These are phyloP conservation scores for Calycopis cecrops DNA, from an alignment of 1,140 invertebrate genomes.

Conservation along the genomic window DNA sequence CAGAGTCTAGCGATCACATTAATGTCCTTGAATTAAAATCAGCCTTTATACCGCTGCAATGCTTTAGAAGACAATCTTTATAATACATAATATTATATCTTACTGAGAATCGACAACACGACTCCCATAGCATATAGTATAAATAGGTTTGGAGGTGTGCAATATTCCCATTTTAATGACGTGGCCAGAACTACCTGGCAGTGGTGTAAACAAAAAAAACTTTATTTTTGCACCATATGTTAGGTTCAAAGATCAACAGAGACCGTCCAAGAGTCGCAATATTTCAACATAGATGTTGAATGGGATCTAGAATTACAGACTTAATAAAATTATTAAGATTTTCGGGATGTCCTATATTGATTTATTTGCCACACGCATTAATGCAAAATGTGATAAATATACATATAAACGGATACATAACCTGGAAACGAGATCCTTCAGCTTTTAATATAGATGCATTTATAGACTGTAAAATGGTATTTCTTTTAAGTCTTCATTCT, in stretches of 20 bases:
- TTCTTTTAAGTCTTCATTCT: not conserved
- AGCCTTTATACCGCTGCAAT: not conserved
- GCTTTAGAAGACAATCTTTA: not conserved
- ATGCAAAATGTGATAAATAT: not conserved
- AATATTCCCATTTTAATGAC: not conserved
- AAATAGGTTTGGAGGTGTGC: constrained; percentile 7
- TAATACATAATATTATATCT: constrained; percentile 3
- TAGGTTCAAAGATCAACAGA: not conserved
- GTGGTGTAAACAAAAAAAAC: constrained; percentile 5
- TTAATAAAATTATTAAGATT: not conserved
- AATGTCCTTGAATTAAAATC: not conserved
- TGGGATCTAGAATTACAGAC: not conserved
- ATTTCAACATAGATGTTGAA: not conserved
- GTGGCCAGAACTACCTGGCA: constrained; percentile 3
- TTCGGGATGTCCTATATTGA: not conserved
- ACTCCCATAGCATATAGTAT: constrained; percentile 1
- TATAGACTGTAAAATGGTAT: no score
- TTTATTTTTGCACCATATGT: not conserved
- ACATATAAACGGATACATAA: no score
- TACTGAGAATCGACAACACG: constrained; percentile 7
- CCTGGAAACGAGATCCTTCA: not conserved
- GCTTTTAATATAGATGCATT: no score
- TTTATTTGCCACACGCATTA: not conserved
- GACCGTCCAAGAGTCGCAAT: not conserved
- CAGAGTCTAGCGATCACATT: not conserved